Conservation (phyloP, 2,888 invertebrate genomes). For the Sceliomorpha sp. region DNA sequence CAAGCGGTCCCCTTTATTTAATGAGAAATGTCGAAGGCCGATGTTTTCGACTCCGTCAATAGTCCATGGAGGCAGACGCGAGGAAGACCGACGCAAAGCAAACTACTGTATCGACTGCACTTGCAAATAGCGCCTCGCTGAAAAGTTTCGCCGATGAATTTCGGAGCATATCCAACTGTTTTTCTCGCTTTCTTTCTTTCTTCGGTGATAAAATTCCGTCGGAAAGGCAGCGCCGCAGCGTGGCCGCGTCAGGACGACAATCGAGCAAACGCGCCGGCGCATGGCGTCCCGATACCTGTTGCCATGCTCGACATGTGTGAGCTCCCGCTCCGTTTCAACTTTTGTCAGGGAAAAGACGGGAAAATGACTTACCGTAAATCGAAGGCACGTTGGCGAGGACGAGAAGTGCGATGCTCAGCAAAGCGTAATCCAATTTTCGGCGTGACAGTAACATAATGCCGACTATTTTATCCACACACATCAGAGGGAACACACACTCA, state of each 20-base stretch:
- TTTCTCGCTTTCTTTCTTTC: too few species aligned
- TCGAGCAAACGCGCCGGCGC: constrained; percentile 70
- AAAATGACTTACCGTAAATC: constrained; percentile 63
- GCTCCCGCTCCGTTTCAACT: constrained; percentile 13
- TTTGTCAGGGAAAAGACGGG: too few species aligned
- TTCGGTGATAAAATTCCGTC: too few species aligned
- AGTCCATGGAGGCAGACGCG: constrained; percentile 65
- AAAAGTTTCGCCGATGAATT: too few species aligned
- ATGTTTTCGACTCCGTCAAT: constrained; percentile 75
- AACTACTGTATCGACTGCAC: constrained; percentile 67
- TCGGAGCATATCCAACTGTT: too few species aligned
- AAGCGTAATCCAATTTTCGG: constrained; percentile 77
- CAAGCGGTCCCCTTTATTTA: constrained; percentile 34
- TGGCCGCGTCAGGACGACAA: constrained; percentile 24
- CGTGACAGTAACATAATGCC: constrained; percentile 72
- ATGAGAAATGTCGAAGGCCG: constrained; percentile 51
- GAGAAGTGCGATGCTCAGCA: constrained; percentile 59
- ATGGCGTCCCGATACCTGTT: constrained; percentile 74
- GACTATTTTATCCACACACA: constrained; percentile 71
- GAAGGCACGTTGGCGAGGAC: constrained; percentile 52
- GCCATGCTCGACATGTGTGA: constrained; percentile 70
- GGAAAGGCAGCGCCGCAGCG: background rate
- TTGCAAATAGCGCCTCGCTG: background rate
- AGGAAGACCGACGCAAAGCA: constrained; percentile 68
- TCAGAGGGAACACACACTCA: constrained; percentile 72